Percentiles rank a stretch among this genome's conserved stretches.
These are phyloP conservation scores for Hydropsyche betteni DNA, from an alignment of 2,888 invertebrate genomes.

Conservation along the genomic window DNA sequence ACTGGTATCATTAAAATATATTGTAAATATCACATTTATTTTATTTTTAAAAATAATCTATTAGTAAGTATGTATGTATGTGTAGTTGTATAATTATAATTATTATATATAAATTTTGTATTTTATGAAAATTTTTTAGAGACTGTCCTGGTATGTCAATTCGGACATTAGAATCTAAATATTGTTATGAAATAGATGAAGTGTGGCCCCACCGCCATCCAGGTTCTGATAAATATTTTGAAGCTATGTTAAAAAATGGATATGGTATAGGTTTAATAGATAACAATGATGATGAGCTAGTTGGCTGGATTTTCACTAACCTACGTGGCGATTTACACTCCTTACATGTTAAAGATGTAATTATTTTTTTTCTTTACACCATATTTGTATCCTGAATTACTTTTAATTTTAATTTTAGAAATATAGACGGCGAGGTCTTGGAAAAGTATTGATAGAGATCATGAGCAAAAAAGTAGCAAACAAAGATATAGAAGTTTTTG, in stretches of 20 bases:
- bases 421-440: constrained; percentile 44
- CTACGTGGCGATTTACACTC: constrained; percentile 46
- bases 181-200: constrained; percentile 37
- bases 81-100: too few species aligned
- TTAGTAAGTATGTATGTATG: too few species aligned
- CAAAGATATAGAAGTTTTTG: constrained; percentile 42
- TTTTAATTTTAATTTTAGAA: constrained; percentile 37
- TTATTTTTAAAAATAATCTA: background rate
- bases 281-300: constrained; percentile 22
- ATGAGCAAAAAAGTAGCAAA: constrained; percentile 41
- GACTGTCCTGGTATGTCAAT: constrained; percentile 27
- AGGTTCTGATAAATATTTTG: constrained; percentile 45
- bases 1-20: background rate
- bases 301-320: constrained; percentile 44
- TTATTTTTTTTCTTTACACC: background rate
- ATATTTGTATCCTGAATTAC: background rate
- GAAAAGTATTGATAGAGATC: constrained; percentile 39
- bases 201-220: constrained; percentile 44
- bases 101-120: background rate
- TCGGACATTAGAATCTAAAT: constrained; percentile 1
- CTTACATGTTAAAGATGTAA: constrained; percentile 40
- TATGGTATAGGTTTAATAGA: constrained; percentile 24
- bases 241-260: constrained; percentile 28
- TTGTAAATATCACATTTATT: background rate
- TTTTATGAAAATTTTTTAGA: background rate